Evolutionary conservation across 2,113 vertebrate genomes (phyloP), one percentile per base, ranked within the genome.

Genomic region (Anser cygnoides): DNA sequence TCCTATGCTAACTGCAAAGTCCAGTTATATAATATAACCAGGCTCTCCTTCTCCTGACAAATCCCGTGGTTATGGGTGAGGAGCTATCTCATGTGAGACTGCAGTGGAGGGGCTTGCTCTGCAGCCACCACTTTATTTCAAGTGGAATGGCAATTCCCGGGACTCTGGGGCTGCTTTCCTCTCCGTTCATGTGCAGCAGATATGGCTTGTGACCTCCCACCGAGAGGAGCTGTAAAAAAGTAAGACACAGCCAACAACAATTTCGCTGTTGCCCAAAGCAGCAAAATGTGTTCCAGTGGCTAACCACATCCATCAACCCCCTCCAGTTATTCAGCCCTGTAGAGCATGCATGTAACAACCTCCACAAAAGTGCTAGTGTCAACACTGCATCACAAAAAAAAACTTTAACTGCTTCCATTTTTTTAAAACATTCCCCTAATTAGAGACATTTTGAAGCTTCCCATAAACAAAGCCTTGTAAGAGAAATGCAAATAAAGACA

Each of bases 301-400:
- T 73, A 25, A 43, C 1, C n/a, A 61, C 67, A 57, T 23, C 67
- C 72, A 37, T 11, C 75, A 26, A 44, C 61, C 22, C 49, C 63
- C n/a, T 76, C 52, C 49, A 43, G 46, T 13, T 19, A 11, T 4
- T 35, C 81, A 39, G 33, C 15, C 59, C 57, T 0, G 0, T 0
- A 55, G 10, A 63, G 25, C 25, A 41, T 23, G 10, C 13, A 0
- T 0, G 10, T 14, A 11, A 22, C 13, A 50, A 21, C 28, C 57
- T 26, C 23, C 49, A 55, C 28, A 10, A 10, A 0, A 74, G 62
- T 6, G 1, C 31, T 1, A 4, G 4, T 35, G 59, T 58, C 72
- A 81, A 71, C 76, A 72, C 15, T 50, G 65, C 89, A 26, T 46
- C 37, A 77, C 55, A 49, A 83, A 70, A 16, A 49, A 49, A 46